Percentiles rank a stretch among this genome's conserved stretches.
These are phyloP conservation scores for Terrapene triunguis DNA, from an alignment of 2,113 vertebrate species.

Conservation along the genomic window DNA sequence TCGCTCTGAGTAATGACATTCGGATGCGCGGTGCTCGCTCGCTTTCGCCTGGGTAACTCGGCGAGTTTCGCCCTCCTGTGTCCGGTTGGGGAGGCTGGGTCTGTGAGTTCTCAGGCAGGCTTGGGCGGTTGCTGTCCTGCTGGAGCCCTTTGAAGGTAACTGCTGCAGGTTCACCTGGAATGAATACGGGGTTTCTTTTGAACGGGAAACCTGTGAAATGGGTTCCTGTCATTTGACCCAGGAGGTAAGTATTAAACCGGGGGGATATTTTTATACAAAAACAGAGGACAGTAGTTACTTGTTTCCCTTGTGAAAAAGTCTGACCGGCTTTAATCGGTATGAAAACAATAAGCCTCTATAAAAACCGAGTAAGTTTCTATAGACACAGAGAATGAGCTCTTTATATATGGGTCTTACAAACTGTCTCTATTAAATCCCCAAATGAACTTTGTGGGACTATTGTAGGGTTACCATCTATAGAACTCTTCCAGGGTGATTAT, in stretches of 20 bases:
- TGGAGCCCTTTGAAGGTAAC: neutral
- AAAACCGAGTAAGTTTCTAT: neutral
- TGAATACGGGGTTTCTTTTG: neutral
- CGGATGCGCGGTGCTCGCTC: too few relatives aligned
- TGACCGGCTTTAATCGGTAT: neutral
- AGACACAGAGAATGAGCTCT: neutral
- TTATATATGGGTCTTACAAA: neutral
- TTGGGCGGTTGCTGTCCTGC: too few relatives aligned
- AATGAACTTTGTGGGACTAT: neutral
- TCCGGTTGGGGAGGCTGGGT: neutral
- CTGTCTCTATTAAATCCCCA: neutral
- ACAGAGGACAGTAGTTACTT: too few relatives aligned
- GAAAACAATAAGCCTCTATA: neutral
- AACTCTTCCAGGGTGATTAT: neutral
- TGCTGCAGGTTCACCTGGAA: neutral
- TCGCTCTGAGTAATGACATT: slow-evolving; percentile 68
- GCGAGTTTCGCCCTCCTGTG: neutral
- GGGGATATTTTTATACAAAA: neutral
- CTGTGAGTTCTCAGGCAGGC: neutral
- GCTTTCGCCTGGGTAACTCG: too few relatives aligned
- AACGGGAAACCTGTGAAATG: neutral
- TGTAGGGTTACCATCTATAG: neutral
- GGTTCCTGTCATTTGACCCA: neutral
- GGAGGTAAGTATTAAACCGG: too few relatives aligned
- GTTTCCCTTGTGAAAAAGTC: neutral